Evolutionary conservation across 1,140 invertebrate species (phyloP).

Genomic region (Adelges cooleyi): DNA sequence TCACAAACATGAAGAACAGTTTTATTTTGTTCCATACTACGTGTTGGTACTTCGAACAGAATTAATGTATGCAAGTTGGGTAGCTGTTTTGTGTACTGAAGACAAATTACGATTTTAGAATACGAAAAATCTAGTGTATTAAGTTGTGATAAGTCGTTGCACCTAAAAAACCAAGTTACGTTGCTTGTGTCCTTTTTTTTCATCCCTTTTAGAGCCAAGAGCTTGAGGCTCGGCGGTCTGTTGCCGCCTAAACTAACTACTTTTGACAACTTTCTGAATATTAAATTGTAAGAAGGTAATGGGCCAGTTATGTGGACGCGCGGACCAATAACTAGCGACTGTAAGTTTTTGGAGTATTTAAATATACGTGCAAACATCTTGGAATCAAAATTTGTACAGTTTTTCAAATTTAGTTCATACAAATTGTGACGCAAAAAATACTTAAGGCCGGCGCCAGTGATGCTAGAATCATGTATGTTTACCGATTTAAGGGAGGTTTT

Average conservation of each 20-base stretch:
- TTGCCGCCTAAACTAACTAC: constrained; percentile 33
- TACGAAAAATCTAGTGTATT: constrained; percentile 68
- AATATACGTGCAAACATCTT: constrained; percentile 49
- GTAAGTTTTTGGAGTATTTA: constrained; percentile 36
- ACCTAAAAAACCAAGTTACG: too few relatives aligned
- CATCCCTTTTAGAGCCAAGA: constrained; percentile 48
- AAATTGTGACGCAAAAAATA: constrained; percentile 58
- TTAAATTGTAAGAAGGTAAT: constrained; percentile 6
- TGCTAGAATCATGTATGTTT: constrained; percentile 52
- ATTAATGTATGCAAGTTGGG: constrained; percentile 58
- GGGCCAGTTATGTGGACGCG: too few relatives aligned
- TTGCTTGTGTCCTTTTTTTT: too few relatives aligned
- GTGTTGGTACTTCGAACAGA: constrained; percentile 66
- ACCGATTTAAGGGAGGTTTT: constrained; percentile 57
- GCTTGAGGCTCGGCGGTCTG: constrained; percentile 50
- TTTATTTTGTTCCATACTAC: constrained; percentile 32
- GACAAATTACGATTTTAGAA: constrained; percentile 47
- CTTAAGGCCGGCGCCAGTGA: constrained; percentile 56
- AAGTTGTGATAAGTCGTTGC: too few relatives aligned
- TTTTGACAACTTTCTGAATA: neutral
- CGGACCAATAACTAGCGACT: constrained; percentile 38
- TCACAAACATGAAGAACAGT: constrained; percentile 29
- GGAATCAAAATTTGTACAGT: constrained; percentile 53
- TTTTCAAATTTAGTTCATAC: constrained; percentile 56
- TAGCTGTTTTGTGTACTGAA: constrained; percentile 47